Evolutionary conservation across 2,113 vertebrate genomes (phyloP), one percentile per base, ranked within the genome.

Genomic region (Planiliza haematocheilus): DNA sequence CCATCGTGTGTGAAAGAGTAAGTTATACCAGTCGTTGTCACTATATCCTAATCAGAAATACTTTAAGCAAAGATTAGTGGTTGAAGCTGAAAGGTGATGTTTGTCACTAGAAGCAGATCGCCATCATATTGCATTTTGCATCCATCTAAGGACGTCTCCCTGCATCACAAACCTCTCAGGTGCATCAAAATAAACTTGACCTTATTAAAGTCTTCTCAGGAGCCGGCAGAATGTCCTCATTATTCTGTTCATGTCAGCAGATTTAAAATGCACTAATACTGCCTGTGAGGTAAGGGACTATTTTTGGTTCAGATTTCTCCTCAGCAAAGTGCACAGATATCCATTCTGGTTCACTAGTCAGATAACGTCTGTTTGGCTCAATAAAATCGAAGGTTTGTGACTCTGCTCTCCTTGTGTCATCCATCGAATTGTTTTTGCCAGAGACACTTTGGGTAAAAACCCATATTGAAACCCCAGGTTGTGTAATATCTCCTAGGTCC

Each of bases 241-340:
- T 84, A 77, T 79, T 84, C 60, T 74, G 82, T 76, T 70, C 11
- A 74, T 63, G 72, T 87, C 82, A 77, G 76, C 82, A 79, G 51
- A 64, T 85, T 59, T 53, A 60, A 78, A 82, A 82, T 64, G 56
- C 21, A 42, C 21, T 63, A 58, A 42, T 41, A 59, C 46, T 55
- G 12, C 52, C 50, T 38, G 45, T 51, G 53, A 72, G 20, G 24
- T 45, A 46, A 58, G 16, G 36, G 51, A 7, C 67, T 62, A 10
- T 66, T 50, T 73, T 53, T 67, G 50, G 45, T 59, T 59, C 49
- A 30, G 37, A 1, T 34, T 58, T 34, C 56, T 34, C 55, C 20
- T 24, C 4, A 30, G 52, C 55, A 56, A 61, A 24, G 48, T 46
- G 34, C 51, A 52, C 67, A 62, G 5, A 52, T 51, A 42, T n/a